Evolutionary conservation across 2,888 invertebrate genomes (phyloP).

Genomic region (Nomada goodeniana): DNA sequence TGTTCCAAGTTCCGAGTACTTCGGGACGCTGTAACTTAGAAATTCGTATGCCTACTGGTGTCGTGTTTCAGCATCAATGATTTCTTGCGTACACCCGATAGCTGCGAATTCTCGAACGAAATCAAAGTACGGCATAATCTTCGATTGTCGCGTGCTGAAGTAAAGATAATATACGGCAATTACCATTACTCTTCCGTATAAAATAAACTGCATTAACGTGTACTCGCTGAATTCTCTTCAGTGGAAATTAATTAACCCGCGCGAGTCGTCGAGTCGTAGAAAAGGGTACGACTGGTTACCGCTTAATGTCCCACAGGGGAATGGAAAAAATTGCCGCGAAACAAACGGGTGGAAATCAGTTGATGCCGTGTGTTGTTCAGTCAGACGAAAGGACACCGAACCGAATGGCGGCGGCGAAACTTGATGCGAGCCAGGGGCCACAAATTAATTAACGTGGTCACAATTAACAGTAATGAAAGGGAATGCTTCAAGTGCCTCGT

Average conservation of each 20-base stretch:
- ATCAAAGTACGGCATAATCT: too few relatives aligned
- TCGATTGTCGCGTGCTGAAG: neutral
- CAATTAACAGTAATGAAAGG: slow-evolving; percentile 70
- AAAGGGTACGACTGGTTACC: slow-evolving; percentile 13
- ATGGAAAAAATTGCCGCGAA: slow-evolving; percentile 14
- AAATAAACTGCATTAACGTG: neutral
- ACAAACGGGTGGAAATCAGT: slow-evolving; percentile 33
- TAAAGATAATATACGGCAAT: neutral
- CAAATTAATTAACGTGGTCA: slow-evolving; percentile 71
- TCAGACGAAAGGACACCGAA: slow-evolving; percentile 41
- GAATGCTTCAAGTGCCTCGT: slow-evolving; percentile 70
- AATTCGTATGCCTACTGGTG: too few relatives aligned
- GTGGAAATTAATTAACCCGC: slow-evolving; percentile 41
- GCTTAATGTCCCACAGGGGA: neutral
- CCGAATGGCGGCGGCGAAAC: slow-evolving; percentile 26
- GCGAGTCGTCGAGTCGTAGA: slow-evolving; percentile 9
- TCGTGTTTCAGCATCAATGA: too few relatives aligned
- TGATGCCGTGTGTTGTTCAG: slow-evolving; percentile 38
- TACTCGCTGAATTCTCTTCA: neutral
- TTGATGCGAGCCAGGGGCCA: slow-evolving; percentile 33
- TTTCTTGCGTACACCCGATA: too few relatives aligned
- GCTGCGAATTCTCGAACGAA: too few relatives aligned
- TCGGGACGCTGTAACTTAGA: too few relatives aligned
- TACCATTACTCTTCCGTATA: neutral
- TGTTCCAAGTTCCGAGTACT: too few relatives aligned